Percentiles rank a stretch among this genome's conserved stretches.
phyloP scores from a whole-genome alignment of 1,140 invertebrate species.

The Lysiphlebus fabarum region DNA sequence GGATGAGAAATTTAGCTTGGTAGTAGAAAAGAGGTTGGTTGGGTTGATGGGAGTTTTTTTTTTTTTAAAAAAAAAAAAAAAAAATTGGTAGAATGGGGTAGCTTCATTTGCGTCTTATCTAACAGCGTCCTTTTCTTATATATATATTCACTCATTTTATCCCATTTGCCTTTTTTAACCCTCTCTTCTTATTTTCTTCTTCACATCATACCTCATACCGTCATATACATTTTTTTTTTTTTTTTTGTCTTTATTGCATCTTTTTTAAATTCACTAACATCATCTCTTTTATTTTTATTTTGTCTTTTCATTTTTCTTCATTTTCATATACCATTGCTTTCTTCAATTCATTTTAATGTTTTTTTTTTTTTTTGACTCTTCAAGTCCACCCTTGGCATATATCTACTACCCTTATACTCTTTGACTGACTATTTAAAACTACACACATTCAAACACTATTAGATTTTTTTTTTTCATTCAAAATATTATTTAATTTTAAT shows the following conservation, averaged over 20 bases:
- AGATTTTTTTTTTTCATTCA: no score
- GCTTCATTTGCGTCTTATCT: slow-evolving; percentile 57
- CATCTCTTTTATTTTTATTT: slow-evolving; percentile 14
- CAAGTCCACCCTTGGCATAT: slow-evolving; percentile 16
- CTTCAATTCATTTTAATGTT: slow-evolving; percentile 11
- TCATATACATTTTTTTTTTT: no score
- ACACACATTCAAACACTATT: slow-evolving; percentile 35
- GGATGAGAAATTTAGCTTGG: no score
- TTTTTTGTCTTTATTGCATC: slow-evolving; percentile 16
- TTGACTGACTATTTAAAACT: slow-evolving; percentile 53
- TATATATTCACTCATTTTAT: no score
- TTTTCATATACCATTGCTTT: slow-evolving; percentile 22
- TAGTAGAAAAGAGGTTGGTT: no score
- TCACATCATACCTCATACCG: slow-evolving; percentile 15
- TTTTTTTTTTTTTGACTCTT: slow-evolving; percentile 11
- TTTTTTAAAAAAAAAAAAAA: no score
- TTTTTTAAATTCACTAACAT: slow-evolving; percentile 16
- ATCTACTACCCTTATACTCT: slow-evolving; percentile 38
- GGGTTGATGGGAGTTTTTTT: no score
- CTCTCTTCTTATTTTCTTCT: slow-evolving; percentile 15
- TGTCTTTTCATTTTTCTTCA: slow-evolving; percentile 25
- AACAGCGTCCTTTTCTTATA: slow-evolving; percentile 40
- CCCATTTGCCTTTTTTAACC: slow-evolving; percentile 27
- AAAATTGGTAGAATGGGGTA: no score
- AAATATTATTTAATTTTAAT: no score